phyloP scores from a whole-genome alignment of 2,797 vertebrate species.

The Falco naumanni region DNA sequence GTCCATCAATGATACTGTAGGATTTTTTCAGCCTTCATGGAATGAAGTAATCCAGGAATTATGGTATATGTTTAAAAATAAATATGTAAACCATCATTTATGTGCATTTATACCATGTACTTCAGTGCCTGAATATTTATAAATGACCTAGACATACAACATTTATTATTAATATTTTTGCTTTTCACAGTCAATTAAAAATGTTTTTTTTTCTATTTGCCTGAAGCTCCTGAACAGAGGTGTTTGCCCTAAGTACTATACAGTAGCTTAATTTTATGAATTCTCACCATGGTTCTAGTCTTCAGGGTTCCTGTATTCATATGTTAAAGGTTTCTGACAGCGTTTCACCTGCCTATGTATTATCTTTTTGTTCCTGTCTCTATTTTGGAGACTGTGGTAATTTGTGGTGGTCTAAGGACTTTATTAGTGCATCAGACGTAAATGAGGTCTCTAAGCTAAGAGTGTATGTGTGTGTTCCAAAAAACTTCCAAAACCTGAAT shows the following conservation, averaged over 20 bases:
- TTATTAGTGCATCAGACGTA: background rate
- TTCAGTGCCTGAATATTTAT: background rate
- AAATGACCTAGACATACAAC: background rate
- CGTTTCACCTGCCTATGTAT: background rate
- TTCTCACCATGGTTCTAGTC: background rate
- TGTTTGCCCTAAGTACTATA: background rate
- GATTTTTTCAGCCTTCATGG: conserved; percentile 46
- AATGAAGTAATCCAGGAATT: conserved; percentile 45
- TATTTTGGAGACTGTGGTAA: background rate
- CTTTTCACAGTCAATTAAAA: background rate
- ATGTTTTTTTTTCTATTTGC: background rate
- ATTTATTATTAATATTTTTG: background rate
- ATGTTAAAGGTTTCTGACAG: background rate
- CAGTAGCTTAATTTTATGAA: background rate
- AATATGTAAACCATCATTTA: background rate
- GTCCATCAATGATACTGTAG: conserved; percentile 63
- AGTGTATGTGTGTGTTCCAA: background rate
- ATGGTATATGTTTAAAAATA: conserved; percentile 24
- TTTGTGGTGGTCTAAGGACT: background rate
- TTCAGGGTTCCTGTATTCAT: background rate
- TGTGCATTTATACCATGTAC: background rate
- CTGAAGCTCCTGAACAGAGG: background rate
- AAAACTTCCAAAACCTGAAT: background rate
- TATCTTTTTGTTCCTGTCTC: background rate
- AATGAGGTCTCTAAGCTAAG: background rate